Conservation (phyloP, 2,888 invertebrate genomes). For the Acutogordius australiensis region DNA sequence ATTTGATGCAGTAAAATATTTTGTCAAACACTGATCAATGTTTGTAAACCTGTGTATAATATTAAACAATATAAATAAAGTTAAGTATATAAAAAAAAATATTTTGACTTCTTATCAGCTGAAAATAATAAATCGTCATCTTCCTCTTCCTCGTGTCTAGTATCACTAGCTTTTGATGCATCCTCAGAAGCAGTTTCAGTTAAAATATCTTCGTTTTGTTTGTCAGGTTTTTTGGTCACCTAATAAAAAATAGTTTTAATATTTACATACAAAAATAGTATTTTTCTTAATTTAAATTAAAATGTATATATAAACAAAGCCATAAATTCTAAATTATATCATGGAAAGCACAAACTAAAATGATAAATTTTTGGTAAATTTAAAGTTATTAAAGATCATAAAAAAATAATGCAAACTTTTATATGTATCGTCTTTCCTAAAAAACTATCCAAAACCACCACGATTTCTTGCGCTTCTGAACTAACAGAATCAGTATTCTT, state of each 20-base stretch:
- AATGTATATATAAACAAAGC: constrained; percentile 37
- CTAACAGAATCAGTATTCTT: constrained; percentile 42
- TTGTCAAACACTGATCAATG: too few relatives aligned
- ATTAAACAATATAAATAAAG: too few relatives aligned
- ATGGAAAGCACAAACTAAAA: constrained; percentile 26
- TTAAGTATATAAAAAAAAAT: too few relatives aligned
- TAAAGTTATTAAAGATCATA: not conserved
- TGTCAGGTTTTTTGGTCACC: constrained; percentile 53
- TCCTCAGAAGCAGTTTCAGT: constrained; percentile 48
- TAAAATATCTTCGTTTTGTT: constrained; percentile 51
- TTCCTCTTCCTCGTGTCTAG: not conserved
- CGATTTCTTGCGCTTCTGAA: constrained; percentile 35
- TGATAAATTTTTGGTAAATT: not conserved
- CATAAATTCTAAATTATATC: too few relatives aligned
- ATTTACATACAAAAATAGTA: constrained; percentile 26
- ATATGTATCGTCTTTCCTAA: constrained; percentile 37
- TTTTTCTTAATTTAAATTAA: constrained; percentile 20
- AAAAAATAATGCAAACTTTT: constrained; percentile 33
- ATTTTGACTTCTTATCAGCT: too few relatives aligned
- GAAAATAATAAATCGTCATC: too few relatives aligned
- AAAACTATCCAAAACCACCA: constrained; percentile 30
- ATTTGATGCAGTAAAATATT: too few relatives aligned
- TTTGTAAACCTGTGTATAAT: too few relatives aligned
- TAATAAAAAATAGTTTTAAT: constrained; percentile 41
- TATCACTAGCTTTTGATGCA: constrained; percentile 18